Percentiles rank a stretch among this genome's conserved stretches.
phyloP scores from a whole-genome alignment of 1,140 invertebrate genomes.

The Penaeus chinensis region DNA sequence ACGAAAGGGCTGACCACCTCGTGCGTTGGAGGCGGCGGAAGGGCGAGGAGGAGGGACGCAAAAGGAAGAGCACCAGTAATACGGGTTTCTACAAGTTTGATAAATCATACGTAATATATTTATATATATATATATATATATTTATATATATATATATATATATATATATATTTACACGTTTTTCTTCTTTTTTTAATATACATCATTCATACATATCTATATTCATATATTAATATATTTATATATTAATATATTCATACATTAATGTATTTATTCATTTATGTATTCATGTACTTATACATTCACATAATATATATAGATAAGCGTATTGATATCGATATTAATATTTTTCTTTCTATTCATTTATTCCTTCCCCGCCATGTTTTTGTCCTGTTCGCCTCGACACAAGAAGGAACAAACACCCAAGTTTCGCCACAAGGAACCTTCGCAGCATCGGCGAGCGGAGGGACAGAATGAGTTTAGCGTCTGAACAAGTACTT shows the following conservation, averaged over 20 bases:
- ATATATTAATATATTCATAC: neutral
- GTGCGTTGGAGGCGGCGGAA: too few species aligned
- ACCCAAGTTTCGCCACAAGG: neutral
- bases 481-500: too few species aligned
- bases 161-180: slow-evolving; percentile 17
- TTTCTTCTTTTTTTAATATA: neutral
- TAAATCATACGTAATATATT: too few species aligned
- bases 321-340: slow-evolving; percentile 4
- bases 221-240: neutral
- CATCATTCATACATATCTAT: neutral
- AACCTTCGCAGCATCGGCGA: too few species aligned
- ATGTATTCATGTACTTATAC: slow-evolving; percentile 13
- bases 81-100: too few species aligned
- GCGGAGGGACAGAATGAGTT: too few species aligned
- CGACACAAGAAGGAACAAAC: neutral
- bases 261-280: slow-evolving; percentile 9
- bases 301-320: slow-evolving; percentile 3
- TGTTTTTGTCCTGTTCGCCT: too few species aligned
- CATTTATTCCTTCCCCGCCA: too few species aligned
- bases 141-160: slow-evolving; percentile 17
- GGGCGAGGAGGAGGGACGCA: too few species aligned
- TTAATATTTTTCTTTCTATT: neutral
- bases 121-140: neutral
- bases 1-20: too few species aligned
- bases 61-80: too few species aligned